Percentiles rank a stretch among this genome's conserved stretches.
Conservation (phyloP, 2,888 invertebrate species). For the Bugula neritina region DNA sequence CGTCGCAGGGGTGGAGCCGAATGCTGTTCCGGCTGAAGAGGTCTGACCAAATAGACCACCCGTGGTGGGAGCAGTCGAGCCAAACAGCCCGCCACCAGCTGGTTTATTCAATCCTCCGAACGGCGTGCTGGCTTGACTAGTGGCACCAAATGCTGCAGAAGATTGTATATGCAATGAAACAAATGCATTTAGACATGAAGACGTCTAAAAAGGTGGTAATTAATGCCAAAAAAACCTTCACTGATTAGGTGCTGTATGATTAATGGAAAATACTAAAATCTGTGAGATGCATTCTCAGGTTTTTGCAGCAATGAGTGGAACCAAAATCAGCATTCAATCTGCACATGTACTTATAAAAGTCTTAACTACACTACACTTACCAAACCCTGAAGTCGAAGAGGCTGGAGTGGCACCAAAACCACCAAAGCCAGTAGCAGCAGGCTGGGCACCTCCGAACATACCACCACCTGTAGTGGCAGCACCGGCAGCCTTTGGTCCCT, state of each 20-base stretch:
- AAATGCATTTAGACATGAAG: too few species aligned
- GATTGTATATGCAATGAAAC: too few species aligned
- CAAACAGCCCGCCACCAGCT: constrained; percentile 1
- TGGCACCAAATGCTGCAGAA: neutral
- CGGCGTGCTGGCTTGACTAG: neutral
- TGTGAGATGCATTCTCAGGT: too few species aligned
- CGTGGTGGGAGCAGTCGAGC: neutral
- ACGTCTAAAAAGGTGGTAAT: too few species aligned
- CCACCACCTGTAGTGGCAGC: constrained; percentile 42
- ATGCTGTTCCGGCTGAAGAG: constrained; percentile 27
- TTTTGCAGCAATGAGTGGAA: too few species aligned
- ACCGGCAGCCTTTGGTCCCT: constrained; percentile 61
- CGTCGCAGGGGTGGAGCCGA: constrained; percentile 28
- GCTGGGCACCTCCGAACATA: constrained; percentile 35
- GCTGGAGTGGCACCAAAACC: constrained; percentile 30
- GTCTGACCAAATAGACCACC: constrained; percentile 25
- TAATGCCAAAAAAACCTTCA: too few species aligned
- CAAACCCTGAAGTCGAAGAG: constrained; percentile 31
- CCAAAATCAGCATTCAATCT: too few species aligned
- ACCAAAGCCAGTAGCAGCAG: constrained; percentile 29
- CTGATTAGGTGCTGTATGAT: too few species aligned
- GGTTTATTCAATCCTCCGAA: neutral
- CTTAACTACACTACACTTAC: too few species aligned
- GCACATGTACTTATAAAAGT: too few species aligned
- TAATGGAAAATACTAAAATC: too few species aligned